Evolutionary conservation across 1,140 invertebrate genomes (phyloP).

Genomic region (Colletes gigas): DNA sequence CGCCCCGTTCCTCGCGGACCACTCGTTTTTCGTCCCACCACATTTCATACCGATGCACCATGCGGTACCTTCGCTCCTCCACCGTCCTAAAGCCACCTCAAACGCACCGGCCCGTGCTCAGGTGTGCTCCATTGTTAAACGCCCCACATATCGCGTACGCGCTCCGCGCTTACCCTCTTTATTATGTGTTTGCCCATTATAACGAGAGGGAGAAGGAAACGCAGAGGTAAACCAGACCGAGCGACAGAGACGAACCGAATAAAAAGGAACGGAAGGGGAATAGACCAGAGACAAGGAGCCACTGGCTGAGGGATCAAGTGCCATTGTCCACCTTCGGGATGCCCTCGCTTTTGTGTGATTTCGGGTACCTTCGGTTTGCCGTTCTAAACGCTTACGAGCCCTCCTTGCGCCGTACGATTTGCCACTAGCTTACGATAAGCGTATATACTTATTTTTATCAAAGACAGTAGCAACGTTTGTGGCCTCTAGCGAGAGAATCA

Average conservation of each 20-base stretch:
- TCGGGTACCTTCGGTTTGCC: slow-evolving; percentile 3
- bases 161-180: slow-evolving; percentile 67
- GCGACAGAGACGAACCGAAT: not conserved
- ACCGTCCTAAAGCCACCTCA: slow-evolving; percentile 62
- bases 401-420: no score
- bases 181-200: slow-evolving; percentile 71
- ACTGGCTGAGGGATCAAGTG: slow-evolving; percentile 61
- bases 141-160: slow-evolving; percentile 69
- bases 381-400: no score
- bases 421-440: no score
- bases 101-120: slow-evolving; percentile 73
- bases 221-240: not conserved
- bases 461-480: no score
- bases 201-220: slow-evolving; percentile 29
- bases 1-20: slow-evolving; percentile 14
- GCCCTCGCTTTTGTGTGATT: slow-evolving; percentile 20
- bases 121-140: slow-evolving; percentile 77
- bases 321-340: slow-evolving; percentile 41
- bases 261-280: not conserved
- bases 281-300: slow-evolving; percentile 26
- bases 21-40: slow-evolving; percentile 61
- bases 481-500: no score
- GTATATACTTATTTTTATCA: no score
- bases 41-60: slow-evolving; percentile 73
- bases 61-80: slow-evolving; percentile 53